phyloP scores from a whole-genome alignment of 2,888 invertebrate species.

The Ormyrus nitidulus region DNA sequence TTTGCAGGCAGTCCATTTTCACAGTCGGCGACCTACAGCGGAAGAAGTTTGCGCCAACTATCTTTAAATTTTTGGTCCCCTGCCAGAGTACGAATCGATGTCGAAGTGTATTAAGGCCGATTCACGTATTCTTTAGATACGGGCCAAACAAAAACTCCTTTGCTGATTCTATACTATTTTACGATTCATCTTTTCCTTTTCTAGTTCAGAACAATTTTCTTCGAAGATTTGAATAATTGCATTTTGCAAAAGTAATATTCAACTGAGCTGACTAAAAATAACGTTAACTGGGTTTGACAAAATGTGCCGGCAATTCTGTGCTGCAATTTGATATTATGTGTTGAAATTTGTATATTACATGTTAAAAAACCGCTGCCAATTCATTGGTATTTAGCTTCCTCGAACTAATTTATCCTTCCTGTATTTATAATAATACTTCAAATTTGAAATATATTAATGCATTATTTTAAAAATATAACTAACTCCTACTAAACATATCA shows the following conservation, averaged over 20 bases:
- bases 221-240: not conserved
- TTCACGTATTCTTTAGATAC: slow-evolving; percentile 44
- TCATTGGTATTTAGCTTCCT: no score
- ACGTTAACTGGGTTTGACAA: not conserved
- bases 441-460: no score
- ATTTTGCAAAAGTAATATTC: no score
- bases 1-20: slow-evolving; percentile 36
- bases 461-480: no score
- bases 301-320: no score
- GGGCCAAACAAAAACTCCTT: slow-evolving; percentile 27
- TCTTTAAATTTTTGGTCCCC: slow-evolving; percentile 50
- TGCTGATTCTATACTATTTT: slow-evolving; percentile 32
- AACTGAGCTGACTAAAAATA: no score
- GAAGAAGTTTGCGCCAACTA: slow-evolving; percentile 50
- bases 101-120: slow-evolving; percentile 51
- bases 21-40: slow-evolving; percentile 26
- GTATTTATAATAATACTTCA: no score
- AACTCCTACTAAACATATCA: no score
- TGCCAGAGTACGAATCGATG: slow-evolving; percentile 56
- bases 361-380: no score
- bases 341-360: no score
- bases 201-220: not conserved
- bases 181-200: not conserved
- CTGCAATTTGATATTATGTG: no score
- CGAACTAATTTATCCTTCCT: no score